Base-by-base conservation (phyloP, 2,888 invertebrate species). In the Nysson spinosus region DNA sequence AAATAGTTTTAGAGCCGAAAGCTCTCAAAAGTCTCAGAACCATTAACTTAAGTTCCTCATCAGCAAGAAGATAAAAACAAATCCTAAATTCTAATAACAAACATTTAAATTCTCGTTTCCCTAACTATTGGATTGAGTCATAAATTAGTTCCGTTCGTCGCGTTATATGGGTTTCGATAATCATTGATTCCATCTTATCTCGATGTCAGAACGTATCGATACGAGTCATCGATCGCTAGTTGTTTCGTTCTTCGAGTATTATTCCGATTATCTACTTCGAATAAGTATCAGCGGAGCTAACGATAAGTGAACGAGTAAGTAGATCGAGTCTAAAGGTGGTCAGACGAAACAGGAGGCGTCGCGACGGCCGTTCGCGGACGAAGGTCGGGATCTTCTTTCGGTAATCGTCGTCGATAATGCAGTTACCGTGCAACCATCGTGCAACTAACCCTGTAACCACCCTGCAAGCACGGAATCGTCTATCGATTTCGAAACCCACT, bases 371-470 rank as follows among this genome's bases (percentile, higher is more conserved):
- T 19, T 32, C 11, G 6, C 54, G 34, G 26, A 20, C 54, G 39
- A 47, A 47, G 22, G 52, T 44, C 64, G 58, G 64, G 65, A 72
- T 69, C 69, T 62, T 69, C 69, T 69, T 72, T 52, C 46, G 57
- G 65, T 52, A 47, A 75, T 75, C 55, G 74, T 75, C 55, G 74
- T 75, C 75, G 74, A 75, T 75, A 75, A 75, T 75, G 75, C 75
- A 75, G 74, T 75, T 75, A 69, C 55, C 65, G 55, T 55, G 57
- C 49, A 49, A n/a, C 34, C 28, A n/a, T 30, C 30, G 30, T n/a
- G 4, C 9, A n/a, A 11, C 11, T 11, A 6, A 11, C n/a, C n/a
- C n/a, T n/a, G n/a, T n/a, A n/a, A n/a, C n/a, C n/a, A n/a, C n/a
- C 16, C 34, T 3, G 14, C 46, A 40, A 9, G 39, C 32, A 19